These are phyloP conservation scores for Ochropleura plecta DNA, from an alignment of 2,888 invertebrate species.

Conservation along the genomic window DNA sequence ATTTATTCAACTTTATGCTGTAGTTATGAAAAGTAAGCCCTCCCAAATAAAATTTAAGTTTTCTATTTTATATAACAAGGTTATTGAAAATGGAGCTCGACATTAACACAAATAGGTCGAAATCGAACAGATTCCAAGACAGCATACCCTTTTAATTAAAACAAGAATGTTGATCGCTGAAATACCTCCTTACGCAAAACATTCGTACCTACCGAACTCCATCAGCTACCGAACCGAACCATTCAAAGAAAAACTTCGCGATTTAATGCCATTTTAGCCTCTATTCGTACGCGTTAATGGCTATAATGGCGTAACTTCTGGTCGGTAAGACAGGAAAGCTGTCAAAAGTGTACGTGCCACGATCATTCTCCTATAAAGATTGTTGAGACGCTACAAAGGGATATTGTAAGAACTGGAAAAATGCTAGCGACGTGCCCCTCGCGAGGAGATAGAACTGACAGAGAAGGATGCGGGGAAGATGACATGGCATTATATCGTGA, in stretches of 20 bases:
- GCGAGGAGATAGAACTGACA: slow-evolving; percentile 41
- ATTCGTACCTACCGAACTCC: slow-evolving; percentile 46
- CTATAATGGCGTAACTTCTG: slow-evolving; percentile 62
- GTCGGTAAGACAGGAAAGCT: slow-evolving; percentile 60
- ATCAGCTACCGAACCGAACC: slow-evolving; percentile 43
- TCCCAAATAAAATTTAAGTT: neutral
- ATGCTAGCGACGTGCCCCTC: slow-evolving; percentile 49
- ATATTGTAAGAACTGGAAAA: slow-evolving; percentile 57
- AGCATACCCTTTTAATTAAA: slow-evolving; percentile 52
- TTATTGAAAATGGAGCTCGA: slow-evolving; percentile 23
- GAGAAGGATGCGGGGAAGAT: slow-evolving; percentile 47
- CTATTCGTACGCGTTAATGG: slow-evolving; percentile 57
- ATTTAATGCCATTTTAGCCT: slow-evolving; percentile 52
- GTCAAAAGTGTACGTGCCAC: slow-evolving; percentile 60
- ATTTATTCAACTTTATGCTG: neutral
- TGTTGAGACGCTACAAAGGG: slow-evolving; percentile 58
- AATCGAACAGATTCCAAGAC: slow-evolving; percentile 46
- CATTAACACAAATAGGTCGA: slow-evolving; percentile 15
- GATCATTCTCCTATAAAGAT: slow-evolving; percentile 58
- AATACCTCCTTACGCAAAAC: slow-evolving; percentile 53
- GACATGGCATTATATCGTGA: slow-evolving; percentile 28
- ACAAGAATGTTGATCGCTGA: slow-evolving; percentile 48
- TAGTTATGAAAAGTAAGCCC: too few relatives aligned
- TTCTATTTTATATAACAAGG: neutral
- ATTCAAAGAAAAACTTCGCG: slow-evolving; percentile 54